Percentiles rank a stretch among this genome's conserved stretches.
phyloP scores from a whole-genome alignment of 2,888 invertebrate species.

The Melieria omissa region DNA sequence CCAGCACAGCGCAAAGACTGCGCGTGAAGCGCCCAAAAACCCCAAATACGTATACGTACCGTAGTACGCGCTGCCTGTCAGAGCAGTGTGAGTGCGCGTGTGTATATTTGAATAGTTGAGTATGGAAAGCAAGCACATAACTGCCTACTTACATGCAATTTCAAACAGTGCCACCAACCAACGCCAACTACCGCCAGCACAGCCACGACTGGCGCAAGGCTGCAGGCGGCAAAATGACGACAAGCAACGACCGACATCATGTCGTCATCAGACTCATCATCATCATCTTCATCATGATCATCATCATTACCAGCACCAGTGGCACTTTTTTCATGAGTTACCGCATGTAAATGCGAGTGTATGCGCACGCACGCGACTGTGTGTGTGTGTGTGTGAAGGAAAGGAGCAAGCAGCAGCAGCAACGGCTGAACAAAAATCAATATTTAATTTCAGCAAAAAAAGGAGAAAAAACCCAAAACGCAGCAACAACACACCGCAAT shows the following conservation, averaged over 20 bases:
- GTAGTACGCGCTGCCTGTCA: too few relatives aligned
- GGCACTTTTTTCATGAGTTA: not conserved
- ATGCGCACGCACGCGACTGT: not conserved
- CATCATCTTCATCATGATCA: slow-evolving; percentile 8
- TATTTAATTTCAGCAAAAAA: slow-evolving; percentile 30
- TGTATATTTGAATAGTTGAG: slow-evolving; percentile 41
- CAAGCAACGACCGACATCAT: slow-evolving; percentile 17
- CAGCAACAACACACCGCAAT: not conserved
- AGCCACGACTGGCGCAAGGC: not conserved
- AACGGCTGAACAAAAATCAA: slow-evolving; percentile 20
- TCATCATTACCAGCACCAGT: slow-evolving; percentile 1
- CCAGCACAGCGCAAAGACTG: too few relatives aligned
- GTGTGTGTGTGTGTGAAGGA: not conserved
- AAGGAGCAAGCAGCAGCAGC: not conserved
- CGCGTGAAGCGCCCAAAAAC: too few relatives aligned
- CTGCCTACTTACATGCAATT: slow-evolving; percentile 30
- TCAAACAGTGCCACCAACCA: slow-evolving; percentile 11
- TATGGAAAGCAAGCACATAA: slow-evolving; percentile 42
- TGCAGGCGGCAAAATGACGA: slow-evolving; percentile 19
- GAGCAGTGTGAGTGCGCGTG: not conserved
- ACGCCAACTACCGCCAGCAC: not conserved
- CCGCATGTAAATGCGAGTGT: not conserved
- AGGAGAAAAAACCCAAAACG: slow-evolving; percentile 4
- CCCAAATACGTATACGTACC: too few relatives aligned
- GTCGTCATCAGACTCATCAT: slow-evolving; percentile 22